Evolutionary conservation across 2,888 invertebrate species (phyloP).

Genomic region (Drosophila cognata): DNA sequence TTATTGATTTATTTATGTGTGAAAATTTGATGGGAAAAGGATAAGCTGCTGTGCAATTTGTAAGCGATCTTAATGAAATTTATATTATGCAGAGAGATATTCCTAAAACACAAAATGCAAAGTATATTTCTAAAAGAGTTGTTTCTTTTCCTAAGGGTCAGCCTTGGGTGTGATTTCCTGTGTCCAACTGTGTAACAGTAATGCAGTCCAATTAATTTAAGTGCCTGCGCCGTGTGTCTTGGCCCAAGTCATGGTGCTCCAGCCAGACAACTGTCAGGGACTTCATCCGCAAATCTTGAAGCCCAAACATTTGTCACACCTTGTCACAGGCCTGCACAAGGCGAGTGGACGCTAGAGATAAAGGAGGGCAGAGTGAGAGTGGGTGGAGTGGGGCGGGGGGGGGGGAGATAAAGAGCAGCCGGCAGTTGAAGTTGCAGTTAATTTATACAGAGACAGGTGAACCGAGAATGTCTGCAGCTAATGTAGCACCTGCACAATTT

Average conservation of each 20-base stretch:
- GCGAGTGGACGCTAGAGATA: background rate
- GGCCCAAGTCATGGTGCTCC: constrained; percentile 9
- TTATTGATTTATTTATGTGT: background rate
- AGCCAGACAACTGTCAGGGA: constrained; percentile 50
- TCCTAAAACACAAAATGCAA: background rate
- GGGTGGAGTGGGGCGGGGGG: too few species aligned
- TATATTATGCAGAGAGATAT: background rate
- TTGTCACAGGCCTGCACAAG: constrained; percentile 23
- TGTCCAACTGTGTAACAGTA: constrained; percentile 13
- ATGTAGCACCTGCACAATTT: constrained; percentile 63
- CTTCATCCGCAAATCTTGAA: constrained; percentile 44
- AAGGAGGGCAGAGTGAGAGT: background rate
- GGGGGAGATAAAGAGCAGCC: background rate
- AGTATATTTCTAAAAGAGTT: background rate
- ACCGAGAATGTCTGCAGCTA: constrained; percentile 10
- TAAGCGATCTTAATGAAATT: background rate
- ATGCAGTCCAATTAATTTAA: constrained; percentile 50
- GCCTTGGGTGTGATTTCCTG: background rate
- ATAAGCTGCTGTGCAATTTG: background rate
- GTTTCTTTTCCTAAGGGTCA: background rate
- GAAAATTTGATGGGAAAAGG: background rate
- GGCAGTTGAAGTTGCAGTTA: constrained; percentile 49
- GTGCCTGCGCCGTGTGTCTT: constrained; percentile 19
- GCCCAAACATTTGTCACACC: constrained; percentile 41
- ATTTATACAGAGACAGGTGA: constrained; percentile 59